Base-by-base conservation (phyloP, 2,797 vertebrate species). In the Hypotaenidia okinawae region DNA sequence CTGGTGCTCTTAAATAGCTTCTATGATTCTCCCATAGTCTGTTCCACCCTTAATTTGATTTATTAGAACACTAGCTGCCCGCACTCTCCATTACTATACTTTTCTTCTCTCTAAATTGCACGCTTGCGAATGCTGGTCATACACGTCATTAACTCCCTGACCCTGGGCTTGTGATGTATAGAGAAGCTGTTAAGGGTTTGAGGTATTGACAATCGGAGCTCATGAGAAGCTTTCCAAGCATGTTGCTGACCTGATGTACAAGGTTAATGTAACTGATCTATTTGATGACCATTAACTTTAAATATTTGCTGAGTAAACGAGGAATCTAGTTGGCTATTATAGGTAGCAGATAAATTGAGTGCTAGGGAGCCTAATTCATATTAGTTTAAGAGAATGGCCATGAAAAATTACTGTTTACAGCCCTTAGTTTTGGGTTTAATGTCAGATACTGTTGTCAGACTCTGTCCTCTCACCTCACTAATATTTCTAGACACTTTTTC, bases 291-390 rank as follows among this genome's bases (percentile, higher is more conserved):
- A 27, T 18, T 92, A 87, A 59, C 19, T 24, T 91, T 74, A 89
- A 96, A 87, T 92, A 80, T 91, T 92, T 96, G 84, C 84, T 89
- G 93, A 94, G 75, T 87, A 92, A 90, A 87, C 61, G 74, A 83
- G 32, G 78, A 80, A 83, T 80, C 57, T 61, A 80, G 79, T 49
- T 0, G 3, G 32, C 16, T 89, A 16, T 66, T 89, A 61, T 12
- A 89, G 63, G 49, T 14, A 55, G 43, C 15, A 84, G 32, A 69
- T 72, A 68, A 92, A 94, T 89, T 76, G 54, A 76, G 35, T 51
- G 5, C n/a, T 54, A 74, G 52, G 32, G 84, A 59, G 13, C 8
- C 17, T 80, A 74, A 77, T 79, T 87, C 28, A n/a, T 69, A 24
- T 32, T 69, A 18, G 11, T 55, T 91, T 74, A 47, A 83, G 39